Evolutionary conservation across 92 coral and sea anemone genomes (phyloP).

Genomic region (Zoanthus sociatus): DNA sequence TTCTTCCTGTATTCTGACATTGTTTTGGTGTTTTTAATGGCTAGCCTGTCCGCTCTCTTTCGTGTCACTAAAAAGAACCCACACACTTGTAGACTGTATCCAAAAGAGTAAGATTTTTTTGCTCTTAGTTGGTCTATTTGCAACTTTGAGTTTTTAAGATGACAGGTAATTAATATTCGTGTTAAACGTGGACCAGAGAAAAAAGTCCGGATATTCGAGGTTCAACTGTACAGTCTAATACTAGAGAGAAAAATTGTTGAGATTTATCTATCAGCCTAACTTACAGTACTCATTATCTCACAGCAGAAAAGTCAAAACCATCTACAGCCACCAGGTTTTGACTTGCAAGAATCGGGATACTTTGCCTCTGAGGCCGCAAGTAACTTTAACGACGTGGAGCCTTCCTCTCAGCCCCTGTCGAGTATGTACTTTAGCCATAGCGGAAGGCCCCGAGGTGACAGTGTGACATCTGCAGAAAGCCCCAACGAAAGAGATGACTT

Average conservation of each 20-base stretch:
- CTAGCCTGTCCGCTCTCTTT: too few relatives aligned
- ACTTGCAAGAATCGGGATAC: conserved; percentile 89
- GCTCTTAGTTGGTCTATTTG: too few relatives aligned
- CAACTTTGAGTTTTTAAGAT: too few relatives aligned
- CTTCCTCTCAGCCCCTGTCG: conserved; percentile 75
- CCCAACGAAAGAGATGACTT: conserved; percentile 28
- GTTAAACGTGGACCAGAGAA: too few relatives aligned
- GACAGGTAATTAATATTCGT: too few relatives aligned
- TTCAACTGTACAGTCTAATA: neutral
- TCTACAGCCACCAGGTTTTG: conserved; percentile 57
- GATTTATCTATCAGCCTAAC: too few relatives aligned
- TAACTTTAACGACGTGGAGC: conserved; percentile 65
- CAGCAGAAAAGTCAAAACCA: conserved; percentile 21
- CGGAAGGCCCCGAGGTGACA: conserved; percentile 45
- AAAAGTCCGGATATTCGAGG: too few relatives aligned
- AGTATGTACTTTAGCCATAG: conserved; percentile 79
- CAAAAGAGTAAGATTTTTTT: too few relatives aligned
- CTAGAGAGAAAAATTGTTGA: neutral
- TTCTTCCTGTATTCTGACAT: too few relatives aligned
- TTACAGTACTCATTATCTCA: neutral
- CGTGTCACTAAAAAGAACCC: too few relatives aligned
- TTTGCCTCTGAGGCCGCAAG: conserved; percentile 91
- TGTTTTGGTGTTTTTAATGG: too few relatives aligned
- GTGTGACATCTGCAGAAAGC: conserved; percentile 24
- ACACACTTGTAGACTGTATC: too few relatives aligned